These are phyloP conservation scores for Agonopterix alstromeriana DNA, from an alignment of 2,888 invertebrate species.

Conservation along the genomic window DNA sequence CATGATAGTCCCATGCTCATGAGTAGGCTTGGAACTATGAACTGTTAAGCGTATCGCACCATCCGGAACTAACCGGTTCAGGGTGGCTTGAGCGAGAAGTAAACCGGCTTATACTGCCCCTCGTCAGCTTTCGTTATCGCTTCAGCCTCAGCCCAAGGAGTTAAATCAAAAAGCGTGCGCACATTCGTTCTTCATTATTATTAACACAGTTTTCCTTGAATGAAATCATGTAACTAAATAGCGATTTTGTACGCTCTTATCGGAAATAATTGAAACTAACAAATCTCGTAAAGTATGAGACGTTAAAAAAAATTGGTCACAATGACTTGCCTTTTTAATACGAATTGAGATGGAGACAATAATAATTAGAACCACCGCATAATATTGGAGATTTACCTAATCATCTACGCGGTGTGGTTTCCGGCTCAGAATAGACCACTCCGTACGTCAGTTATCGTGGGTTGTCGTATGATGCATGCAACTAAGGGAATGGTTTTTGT, in stretches of 20 bases:
- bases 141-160: conserved; percentile 12
- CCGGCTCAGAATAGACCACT: no score
- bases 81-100: conserved; percentile 36
- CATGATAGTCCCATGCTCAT: conserved; percentile 25
- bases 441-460: no score
- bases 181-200: conserved; percentile 4
- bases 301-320: no score
- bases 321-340: no score
- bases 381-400: no score
- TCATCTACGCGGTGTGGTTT: no score
- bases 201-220: neutral
- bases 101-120: conserved; percentile 51
- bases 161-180: conserved; percentile 9
- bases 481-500: no score
- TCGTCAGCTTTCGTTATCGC: conserved; percentile 29
- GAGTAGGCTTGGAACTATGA: conserved; percentile 21
- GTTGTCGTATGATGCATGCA: no score
- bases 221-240: neutral
- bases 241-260: neutral
- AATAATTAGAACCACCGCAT: no score
- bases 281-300: neutral
- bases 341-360: no score
- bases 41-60: conserved; percentile 17
- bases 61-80: conserved; percentile 52
- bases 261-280: neutral